These are phyloP conservation scores for Luscinia luscinia DNA, from an alignment of 2,797 vertebrate genomes.

Conservation along the genomic window DNA sequence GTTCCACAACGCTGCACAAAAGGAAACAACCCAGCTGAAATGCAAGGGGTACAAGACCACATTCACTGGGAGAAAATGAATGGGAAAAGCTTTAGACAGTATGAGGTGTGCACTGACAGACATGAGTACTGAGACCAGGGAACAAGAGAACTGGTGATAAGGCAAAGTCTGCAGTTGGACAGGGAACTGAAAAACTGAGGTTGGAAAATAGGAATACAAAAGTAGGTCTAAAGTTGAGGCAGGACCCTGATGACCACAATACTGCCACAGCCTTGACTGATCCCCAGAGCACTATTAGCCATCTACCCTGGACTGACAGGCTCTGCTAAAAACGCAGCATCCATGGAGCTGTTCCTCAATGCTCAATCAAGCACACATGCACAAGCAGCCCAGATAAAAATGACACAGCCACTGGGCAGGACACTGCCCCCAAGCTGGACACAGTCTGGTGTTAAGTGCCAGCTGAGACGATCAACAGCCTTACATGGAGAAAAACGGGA, in stretches of 20 bases:
- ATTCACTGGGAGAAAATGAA: neutral
- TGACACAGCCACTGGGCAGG: neutral
- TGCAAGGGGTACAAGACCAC: neutral
- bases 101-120: neutral
- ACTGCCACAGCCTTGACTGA: neutral
- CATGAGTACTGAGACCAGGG: neutral
- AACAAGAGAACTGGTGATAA: neutral
- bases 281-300: neutral
- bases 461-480: neutral
- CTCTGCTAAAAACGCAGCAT: neutral
- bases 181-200: neutral
- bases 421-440: neutral
- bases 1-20: neutral
- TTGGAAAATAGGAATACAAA: neutral
- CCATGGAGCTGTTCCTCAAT: neutral
- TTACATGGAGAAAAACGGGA: slow-evolving; percentile 1
- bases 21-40: neutral
- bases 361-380: neutral
- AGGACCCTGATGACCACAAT: neutral
- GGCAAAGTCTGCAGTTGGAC: neutral
- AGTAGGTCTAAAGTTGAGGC: neutral
- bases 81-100: neutral
- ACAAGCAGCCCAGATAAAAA: neutral
- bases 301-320: neutral
- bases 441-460: neutral